A percentile compares a stretch with the other conserved stretches of the same genome.
Evolutionary conservation across 2,797 vertebrate species (phyloP).

Genomic region (Catostomus latipinnis): DNA sequence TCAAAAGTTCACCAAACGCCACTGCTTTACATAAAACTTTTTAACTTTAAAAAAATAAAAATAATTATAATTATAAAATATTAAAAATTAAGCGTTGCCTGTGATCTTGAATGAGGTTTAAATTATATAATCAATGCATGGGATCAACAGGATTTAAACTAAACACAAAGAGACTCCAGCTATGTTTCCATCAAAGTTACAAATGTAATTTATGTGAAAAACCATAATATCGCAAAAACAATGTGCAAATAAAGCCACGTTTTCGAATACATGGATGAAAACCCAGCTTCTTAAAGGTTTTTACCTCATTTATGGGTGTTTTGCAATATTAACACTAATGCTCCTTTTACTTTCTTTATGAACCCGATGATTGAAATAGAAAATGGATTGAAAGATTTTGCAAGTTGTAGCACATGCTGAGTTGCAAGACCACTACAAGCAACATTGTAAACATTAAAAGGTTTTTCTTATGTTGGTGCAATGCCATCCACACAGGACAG

Average conservation of each 20-base stretch:
- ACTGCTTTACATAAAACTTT: too few relatives aligned
- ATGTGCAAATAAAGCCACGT: neutral
- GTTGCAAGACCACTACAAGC: slow-evolving; percentile 42
- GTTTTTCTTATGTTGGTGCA: slow-evolving; percentile 63
- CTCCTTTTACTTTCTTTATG: neutral
- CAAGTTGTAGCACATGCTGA: slow-evolving; percentile 50
- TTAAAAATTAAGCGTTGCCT: neutral
- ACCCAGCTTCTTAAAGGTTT: too few relatives aligned
- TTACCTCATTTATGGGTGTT: neutral
- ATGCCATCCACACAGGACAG: slow-evolving; percentile 61
- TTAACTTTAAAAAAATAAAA: too few relatives aligned
- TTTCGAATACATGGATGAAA: too few relatives aligned
- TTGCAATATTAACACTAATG: neutral
- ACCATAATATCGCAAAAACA: neutral
- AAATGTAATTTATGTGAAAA: too few relatives aligned
- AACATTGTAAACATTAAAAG: slow-evolving; percentile 72
- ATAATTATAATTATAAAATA: too few relatives aligned
- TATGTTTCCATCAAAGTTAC: too few relatives aligned
- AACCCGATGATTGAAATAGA: neutral
- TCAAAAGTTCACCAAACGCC: too few relatives aligned
- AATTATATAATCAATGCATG: neutral
- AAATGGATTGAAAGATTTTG: slow-evolving; percentile 35
- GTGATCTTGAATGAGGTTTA: neutral
- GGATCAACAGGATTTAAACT: slow-evolving; percentile 42
- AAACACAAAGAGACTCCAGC: neutral